Base-by-base conservation (phyloP, 2,797 vertebrate species). In the Ambastaia sidthimunki region DNA sequence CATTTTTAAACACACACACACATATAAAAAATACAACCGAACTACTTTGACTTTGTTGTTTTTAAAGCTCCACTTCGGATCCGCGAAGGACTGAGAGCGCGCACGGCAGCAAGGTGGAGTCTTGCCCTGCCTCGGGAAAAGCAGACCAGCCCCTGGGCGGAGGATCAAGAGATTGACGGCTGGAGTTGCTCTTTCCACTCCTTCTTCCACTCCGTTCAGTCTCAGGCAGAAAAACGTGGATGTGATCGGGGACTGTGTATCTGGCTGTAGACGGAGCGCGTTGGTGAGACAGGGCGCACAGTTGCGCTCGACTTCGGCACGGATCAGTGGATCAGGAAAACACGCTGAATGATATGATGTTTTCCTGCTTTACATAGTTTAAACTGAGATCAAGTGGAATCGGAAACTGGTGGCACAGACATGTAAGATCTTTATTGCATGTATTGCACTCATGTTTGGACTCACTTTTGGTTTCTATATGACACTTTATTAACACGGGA, bases 111-210 rank as follows among this genome's bases (percentile, higher is more conserved):
- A 62, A 78, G 82, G 83, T 74, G 74, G 83, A 47, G 83, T 68
- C 72, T 74, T 23, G 25, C 72, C n/a, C 48, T 12, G 67, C 55
- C 31, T 50, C 41, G 65, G 68, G 41, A 44, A 47, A 75, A 74
- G n/a, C 62, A 66, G 78, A 23, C 54, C 68, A 63, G 60, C 81
- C 83, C 73, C 60, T 83, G 83, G 85, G 85, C 66, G 83, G 18
- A 57, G 74, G 28, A 82, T 19, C 52, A 19, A 23, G 6, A 54
- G 68, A 31, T 13, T 34, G 81, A 80, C 18, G 81, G 70, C 47
- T 80, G n/a, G 11, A 47, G 21, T 71, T 25, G 80, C 74, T 66
- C 55, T 70, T 52, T 63, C 72, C 66, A 63, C 67, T 71, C 48
- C 7, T 23, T 19, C 15, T 34, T 41, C 7, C 34, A 47, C 65